phyloP scores from a whole-genome alignment of 2,888 invertebrate genomes.

The Caenorhabditis drosophilae region DNA sequence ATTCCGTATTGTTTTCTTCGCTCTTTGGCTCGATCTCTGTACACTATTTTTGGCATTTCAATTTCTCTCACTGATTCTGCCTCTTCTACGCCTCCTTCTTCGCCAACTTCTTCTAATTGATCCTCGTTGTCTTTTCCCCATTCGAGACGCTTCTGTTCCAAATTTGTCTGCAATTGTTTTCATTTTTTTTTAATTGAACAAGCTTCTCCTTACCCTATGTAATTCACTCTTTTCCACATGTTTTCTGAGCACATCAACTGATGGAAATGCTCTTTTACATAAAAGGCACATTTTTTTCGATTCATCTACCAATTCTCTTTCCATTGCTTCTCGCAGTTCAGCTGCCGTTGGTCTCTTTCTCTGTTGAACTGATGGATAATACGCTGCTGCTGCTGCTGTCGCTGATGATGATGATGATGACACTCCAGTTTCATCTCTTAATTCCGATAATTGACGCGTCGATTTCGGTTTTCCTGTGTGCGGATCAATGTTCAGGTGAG shows the following conservation, averaged over 20 bases:
- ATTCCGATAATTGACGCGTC: background rate
- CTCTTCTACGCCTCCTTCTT: conserved; percentile 41
- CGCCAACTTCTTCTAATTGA: conserved; percentile 44
- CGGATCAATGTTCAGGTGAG: conserved; percentile 1
- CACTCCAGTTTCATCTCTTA: background rate
- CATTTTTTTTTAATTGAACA: background rate
- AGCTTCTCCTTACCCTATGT: conserved; percentile 77
- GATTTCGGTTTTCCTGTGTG: conserved; percentile 9
- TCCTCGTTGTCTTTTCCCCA: conserved; percentile 40
- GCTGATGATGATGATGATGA: too few relatives aligned
- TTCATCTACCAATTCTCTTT: conserved; percentile 66
- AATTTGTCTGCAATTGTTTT: conserved; percentile 46
- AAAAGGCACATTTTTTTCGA: conserved; percentile 77
- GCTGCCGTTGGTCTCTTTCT: background rate
- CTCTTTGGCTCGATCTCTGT: conserved; percentile 95
- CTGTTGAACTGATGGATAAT: too few relatives aligned
- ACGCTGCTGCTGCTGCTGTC: background rate
- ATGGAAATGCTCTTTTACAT: conserved; percentile 92
- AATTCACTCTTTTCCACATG: conserved; percentile 91
- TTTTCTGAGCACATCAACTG: conserved; percentile 82
- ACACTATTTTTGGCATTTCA: conserved; percentile 70
- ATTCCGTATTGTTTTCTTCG: conserved; percentile 86
- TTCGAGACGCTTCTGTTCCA: conserved; percentile 49
- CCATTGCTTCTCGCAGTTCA: conserved; percentile 36
- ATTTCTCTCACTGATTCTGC: background rate